Base-by-base conservation (phyloP, 2,797 vertebrate genomes). In the Sebastes matsubarae region DNA sequence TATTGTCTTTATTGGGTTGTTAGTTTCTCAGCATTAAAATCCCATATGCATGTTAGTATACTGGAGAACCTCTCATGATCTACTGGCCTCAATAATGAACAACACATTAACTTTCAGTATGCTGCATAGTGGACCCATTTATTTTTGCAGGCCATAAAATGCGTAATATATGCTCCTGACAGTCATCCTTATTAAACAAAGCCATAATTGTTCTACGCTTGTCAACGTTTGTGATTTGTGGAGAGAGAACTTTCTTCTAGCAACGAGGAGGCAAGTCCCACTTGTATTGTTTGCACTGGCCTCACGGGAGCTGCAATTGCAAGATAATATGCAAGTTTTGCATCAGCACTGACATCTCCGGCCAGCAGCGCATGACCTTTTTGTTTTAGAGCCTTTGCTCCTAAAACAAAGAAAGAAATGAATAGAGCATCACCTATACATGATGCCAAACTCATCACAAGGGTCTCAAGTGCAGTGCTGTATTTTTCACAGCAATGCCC, bases 291-390 rank as follows among this genome's bases (percentile, higher is more conserved):
- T 85, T 81, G 65, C 55, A 52, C 50, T 29, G 66, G 74, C 72
- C 74, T 86, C 55, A 25, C 13, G 36, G 54, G 68, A 80, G 29
- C 46, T 59, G 82, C 66, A 80, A 25, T 90, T 93, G 83, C 88
- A 87, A 55, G 72, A 90, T 58, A 16, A 61, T 59, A 63, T 87
- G 88, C 75, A 88, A 89, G 86, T 82, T 93, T 94, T 92, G 88
- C 87, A 89, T 94, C 91, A 90, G 80, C 81, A n/a, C 72, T 73
- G 84, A 87, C 84, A 91, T 88, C 79, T 85, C 63, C 16, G 69
- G 55, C 80, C 81, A 86, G 75, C 46, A 72, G 80, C 27, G 63
- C 71, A 57, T 83, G 82, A 91, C 86, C 89, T 88, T 88, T 88
- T 86, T 77, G 81, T 82, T 83, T 67, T 84, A 85, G 59, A 5